Base-by-base conservation (phyloP, 2,797 vertebrate species). In the Scarus forsteni region DNA sequence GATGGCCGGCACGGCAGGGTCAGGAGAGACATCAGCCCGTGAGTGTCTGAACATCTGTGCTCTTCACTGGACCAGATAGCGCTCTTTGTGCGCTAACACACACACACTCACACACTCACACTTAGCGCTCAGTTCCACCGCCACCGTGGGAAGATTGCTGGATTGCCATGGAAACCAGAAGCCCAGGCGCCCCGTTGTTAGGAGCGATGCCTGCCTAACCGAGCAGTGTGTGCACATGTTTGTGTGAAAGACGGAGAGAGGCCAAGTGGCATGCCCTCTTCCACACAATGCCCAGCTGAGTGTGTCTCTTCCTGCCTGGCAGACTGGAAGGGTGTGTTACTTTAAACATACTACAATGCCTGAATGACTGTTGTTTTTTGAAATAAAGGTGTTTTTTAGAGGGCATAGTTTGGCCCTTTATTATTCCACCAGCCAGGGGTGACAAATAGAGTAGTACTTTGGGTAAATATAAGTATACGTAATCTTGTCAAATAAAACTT, bases 111-210 rank as follows among this genome's bases (percentile, higher is more conserved):
- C 35, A 53, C 70, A 15, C 67, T 56, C 56, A 64, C 81, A 82
- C 79, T 80, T 66, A 54, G 71, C 10, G 9, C 70, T 57, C 40
- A 72, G 79, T 84, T 91, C 89, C 75, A 62, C 86, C 80, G 84
- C 89, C 84, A 92, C 90, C 90, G 92, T 95, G 94, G 93, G 93
- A 94, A 94, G 92, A 91, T 90, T 70, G 76, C 88, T 86, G 75
- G 85, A 89, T 91, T 90, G 83, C 89, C 92, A 93, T 94, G 90
- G 92, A 85, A 92, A 93, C 88, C 75, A 63, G 74, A 88, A 88
- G 86, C 84, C 88, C 80, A 86, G 90, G 87, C 89, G 79, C 89
- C 91, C 27, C 85, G 88, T 84, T 90, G 90, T 93, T 86, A 77
- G 83, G 79, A 90, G 79, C 55, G 40, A 77, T 88, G 86, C 81